phyloP scores from a whole-genome alignment of 2,113 vertebrate species.

The Caloenas nicobarica region DNA sequence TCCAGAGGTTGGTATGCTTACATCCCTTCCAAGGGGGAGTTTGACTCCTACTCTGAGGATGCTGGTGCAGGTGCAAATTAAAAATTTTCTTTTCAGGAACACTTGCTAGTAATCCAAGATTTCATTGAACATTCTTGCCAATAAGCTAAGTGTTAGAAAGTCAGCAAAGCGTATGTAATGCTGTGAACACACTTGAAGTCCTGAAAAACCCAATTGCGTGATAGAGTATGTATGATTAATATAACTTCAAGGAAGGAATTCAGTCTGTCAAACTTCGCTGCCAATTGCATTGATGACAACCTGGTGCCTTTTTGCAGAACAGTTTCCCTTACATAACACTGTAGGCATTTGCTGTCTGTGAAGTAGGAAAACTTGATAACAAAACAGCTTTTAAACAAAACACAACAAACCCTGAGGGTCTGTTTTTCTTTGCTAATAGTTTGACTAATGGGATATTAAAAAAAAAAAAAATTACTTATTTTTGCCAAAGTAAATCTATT shows the following conservation, averaged over 20 bases:
- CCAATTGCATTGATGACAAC: conserved; percentile 23
- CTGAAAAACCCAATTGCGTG: background rate
- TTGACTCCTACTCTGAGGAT: background rate
- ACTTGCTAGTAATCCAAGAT: background rate
- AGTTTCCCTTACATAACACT: conserved; percentile 3
- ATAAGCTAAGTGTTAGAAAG: conserved; percentile 7
- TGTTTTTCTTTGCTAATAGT: background rate
- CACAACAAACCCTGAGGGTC: background rate
- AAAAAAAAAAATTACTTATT: too few species aligned
- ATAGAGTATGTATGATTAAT: background rate
- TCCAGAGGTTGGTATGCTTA: background rate
- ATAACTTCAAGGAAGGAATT: background rate
- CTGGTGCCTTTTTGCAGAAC: conserved; percentile 10
- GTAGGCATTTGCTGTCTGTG: background rate
- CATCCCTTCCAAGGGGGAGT: background rate
- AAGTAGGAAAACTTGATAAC: background rate
- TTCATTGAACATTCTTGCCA: background rate
- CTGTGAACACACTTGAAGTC: conserved; percentile 31
- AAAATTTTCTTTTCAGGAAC: background rate
- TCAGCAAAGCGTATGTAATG: background rate
- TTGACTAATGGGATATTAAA: background rate
- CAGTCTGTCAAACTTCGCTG: conserved; percentile 20
- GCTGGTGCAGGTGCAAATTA: conserved; percentile 16
- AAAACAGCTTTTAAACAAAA: background rate
- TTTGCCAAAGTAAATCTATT: rapidly evolving